These are phyloP conservation scores for Tipula confusa DNA, from an alignment of 2,888 invertebrate genomes.

Conservation along the genomic window DNA sequence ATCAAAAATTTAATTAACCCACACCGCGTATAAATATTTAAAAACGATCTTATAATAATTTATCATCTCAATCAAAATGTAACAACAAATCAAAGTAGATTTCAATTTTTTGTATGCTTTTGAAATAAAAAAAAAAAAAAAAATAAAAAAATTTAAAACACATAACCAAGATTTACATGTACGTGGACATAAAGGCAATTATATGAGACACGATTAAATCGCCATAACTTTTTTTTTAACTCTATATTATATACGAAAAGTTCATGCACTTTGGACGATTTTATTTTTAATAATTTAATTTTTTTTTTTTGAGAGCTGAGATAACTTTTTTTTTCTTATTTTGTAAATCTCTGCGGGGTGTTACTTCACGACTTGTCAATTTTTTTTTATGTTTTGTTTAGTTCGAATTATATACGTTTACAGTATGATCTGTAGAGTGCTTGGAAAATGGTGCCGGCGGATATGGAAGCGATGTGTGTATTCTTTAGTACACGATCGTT, in stretches of 20 bases:
- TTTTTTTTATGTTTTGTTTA: conserved; percentile 20
- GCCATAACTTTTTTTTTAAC: neutral
- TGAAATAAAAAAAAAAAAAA: no score
- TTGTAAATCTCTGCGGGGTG: conserved; percentile 29
- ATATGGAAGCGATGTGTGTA: no score
- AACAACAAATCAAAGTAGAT: conserved; percentile 4
- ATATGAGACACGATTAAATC: conserved; percentile 31
- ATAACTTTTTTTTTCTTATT: neutral
- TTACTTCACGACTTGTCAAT: conserved; percentile 32
- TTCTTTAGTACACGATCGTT: no score
- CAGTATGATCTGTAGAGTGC: no score
- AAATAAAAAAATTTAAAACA: neutral
- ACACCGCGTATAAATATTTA: no score
- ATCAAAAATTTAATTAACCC: neutral
- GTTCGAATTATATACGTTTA: no score
- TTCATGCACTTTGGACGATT: conserved; percentile 30
- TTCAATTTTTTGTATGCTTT: neutral
- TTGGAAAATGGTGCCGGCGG: no score
- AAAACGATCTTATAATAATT: neutral
- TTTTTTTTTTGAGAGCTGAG: neutral
- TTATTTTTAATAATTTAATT: conserved; percentile 26
- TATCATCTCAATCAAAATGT: conserved; percentile 20
- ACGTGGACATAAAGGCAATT: conserved; percentile 31
- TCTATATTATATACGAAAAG: neutral
- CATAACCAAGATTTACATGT: neutral